These are phyloP conservation scores for Drosophila gaucha DNA, from an alignment of 2,888 invertebrate species.

Conservation along the genomic window DNA sequence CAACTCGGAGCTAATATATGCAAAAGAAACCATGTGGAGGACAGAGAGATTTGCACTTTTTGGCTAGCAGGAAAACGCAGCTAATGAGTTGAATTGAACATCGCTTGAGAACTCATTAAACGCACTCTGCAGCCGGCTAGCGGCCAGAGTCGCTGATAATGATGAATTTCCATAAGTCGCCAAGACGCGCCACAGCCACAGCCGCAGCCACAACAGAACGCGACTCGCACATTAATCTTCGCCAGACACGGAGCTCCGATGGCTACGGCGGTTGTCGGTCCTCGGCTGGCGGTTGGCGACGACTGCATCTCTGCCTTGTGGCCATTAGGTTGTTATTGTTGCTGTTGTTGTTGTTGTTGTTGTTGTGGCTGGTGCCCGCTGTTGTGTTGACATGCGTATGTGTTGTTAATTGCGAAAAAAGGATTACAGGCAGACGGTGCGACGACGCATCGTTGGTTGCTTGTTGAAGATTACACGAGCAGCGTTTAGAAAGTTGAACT, in stretches of 20 bases:
- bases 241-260: constrained; percentile 60
- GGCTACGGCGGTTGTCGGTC: constrained; percentile 30
- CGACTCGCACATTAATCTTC: constrained; percentile 81
- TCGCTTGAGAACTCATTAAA: constrained; percentile 81
- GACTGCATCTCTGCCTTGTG: constrained; percentile 50
- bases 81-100: constrained; percentile 79
- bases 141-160: constrained; percentile 62
- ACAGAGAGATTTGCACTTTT: constrained; percentile 61
- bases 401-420: constrained; percentile 79
- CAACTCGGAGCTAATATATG: constrained; percentile 53
- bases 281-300: constrained; percentile 28
- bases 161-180: constrained; percentile 83
- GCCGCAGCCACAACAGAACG: constrained; percentile 58
- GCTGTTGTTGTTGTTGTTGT: constrained; percentile 11
- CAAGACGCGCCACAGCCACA: constrained; percentile 52
- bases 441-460: constrained; percentile 21
- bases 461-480: constrained; percentile 54
- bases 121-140: constrained; percentile 45
- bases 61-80: constrained; percentile 76
- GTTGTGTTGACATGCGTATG: constrained; percentile 79
- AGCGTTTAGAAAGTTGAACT: constrained; percentile 67
- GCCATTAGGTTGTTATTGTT: constrained; percentile 53
- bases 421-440: constrained; percentile 63
- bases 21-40: constrained; percentile 47
- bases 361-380: constrained; percentile 51